Evolutionary conservation across 2,888 invertebrate species (phyloP).

Genomic region (Lacanobia wlatinum): DNA sequence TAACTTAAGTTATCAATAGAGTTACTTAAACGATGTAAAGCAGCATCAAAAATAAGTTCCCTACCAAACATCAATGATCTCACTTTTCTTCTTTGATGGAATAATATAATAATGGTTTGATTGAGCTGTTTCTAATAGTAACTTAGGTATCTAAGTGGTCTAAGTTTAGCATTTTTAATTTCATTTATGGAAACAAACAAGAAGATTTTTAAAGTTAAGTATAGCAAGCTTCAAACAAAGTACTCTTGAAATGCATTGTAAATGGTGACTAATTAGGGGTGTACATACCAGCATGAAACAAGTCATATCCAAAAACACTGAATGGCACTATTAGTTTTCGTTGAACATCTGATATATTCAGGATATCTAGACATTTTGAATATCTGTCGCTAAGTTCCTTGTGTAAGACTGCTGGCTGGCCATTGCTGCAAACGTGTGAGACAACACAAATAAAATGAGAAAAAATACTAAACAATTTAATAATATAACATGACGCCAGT

Average conservation of each 20-base stretch:
- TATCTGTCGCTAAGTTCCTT: conserved; percentile 87
- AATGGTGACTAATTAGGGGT: not conserved
- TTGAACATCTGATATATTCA: conserved; percentile 89
- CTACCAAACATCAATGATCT: too few species aligned
- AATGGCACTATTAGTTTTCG: conserved; percentile 92
- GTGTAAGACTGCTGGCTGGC: conserved; percentile 90
- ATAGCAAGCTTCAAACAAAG: not conserved
- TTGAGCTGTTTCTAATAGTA: not conserved
- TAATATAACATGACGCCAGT: not conserved
- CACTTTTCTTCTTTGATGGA: not conserved
- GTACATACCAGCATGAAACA: conserved; percentile 92
- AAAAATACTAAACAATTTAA: not conserved
- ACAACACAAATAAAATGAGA: not conserved
- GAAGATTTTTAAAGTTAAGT: not conserved
- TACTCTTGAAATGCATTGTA: not conserved
- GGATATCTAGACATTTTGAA: conserved; percentile 90
- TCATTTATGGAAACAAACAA: not conserved
- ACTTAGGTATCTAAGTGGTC: not conserved
- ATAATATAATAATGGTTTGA: not conserved
- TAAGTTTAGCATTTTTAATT: not conserved
- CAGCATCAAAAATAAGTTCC: too few species aligned
- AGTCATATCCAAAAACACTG: conserved; percentile 93
- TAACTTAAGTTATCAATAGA: too few species aligned
- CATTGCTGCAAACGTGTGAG: conserved; percentile 86
- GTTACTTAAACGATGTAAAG: too few species aligned